Evolutionary conservation across 2,113 vertebrate genomes (phyloP).

Genomic region (Nothoprocta perdicaria): DNA sequence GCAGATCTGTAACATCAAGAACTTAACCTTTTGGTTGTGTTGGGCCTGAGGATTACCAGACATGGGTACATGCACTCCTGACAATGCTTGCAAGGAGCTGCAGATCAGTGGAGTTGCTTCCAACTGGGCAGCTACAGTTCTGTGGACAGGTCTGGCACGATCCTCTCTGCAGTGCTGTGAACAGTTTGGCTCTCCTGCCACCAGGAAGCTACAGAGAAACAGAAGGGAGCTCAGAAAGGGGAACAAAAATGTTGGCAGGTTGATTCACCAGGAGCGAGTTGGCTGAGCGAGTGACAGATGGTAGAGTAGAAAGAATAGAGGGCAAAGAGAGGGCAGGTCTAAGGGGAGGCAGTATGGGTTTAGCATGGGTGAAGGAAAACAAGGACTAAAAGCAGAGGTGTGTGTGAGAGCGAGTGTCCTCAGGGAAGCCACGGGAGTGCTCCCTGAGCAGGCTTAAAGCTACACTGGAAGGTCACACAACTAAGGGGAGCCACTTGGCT

Average conservation of each 20-base stretch:
- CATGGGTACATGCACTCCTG: background rate
- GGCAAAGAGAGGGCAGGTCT: conserved; percentile 29
- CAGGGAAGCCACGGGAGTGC: no score
- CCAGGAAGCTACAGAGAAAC: conserved; percentile 18
- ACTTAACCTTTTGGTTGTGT: background rate
- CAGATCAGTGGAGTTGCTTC: background rate
- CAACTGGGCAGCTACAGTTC: background rate
- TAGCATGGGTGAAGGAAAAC: background rate
- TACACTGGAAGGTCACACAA: background rate
- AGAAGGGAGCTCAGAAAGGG: conserved; percentile 41
- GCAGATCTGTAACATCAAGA: background rate
- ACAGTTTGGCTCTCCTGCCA: background rate
- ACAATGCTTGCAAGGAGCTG: background rate
- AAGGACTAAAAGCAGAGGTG: background rate
- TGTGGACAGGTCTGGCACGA: background rate
- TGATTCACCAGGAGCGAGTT: conserved; percentile 26
- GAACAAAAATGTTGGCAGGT: conserved; percentile 53
- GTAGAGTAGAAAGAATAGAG: conserved; percentile 32
- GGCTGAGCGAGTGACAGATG: conserved; percentile 52
- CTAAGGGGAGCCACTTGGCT: background rate
- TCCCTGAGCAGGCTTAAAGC: background rate
- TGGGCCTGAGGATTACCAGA: background rate
- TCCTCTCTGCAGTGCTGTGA: background rate
- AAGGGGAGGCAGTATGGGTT: background rate
- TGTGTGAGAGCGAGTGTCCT: background rate